Evolutionary conservation across 2,888 invertebrate species (phyloP).

Genomic region (Apoderus coryli): DNA sequence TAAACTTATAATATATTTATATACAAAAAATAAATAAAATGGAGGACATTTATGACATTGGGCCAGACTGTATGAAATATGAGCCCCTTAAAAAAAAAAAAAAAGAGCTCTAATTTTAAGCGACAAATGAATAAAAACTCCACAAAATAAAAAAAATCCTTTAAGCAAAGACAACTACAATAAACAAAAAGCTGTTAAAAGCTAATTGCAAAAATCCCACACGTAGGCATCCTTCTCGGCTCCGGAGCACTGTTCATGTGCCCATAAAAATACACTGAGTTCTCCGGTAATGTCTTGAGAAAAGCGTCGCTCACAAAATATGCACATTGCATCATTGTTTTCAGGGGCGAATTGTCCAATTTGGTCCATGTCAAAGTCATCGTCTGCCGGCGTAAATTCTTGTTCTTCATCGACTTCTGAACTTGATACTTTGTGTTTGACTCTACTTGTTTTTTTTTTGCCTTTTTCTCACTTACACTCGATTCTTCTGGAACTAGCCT

Average conservation of each 20-base stretch:
- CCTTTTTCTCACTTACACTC: conserved; percentile 3
- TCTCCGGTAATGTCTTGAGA: conserved; percentile 12
- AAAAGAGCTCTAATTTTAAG: too few species aligned
- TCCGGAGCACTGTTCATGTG: conserved; percentile 14
- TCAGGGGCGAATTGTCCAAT: conserved; percentile 9
- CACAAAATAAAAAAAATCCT: neutral
- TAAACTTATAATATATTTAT: too few species aligned
- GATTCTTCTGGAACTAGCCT: too few species aligned
- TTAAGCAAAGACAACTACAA: neutral
- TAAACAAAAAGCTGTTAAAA: neutral
- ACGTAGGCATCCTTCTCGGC: conserved; percentile 13
- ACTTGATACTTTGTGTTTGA: conserved; percentile 20
- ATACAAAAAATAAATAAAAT: neutral
- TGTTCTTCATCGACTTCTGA: conserved; percentile 19
- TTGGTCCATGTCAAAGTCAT: conserved; percentile 6
- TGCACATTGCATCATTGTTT: conserved; percentile 11
- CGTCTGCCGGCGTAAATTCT: conserved; percentile 6
- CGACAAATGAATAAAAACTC: too few species aligned
- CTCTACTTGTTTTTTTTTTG: conserved; percentile 1
- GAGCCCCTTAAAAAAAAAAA: conserved; percentile 1
- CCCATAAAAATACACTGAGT: conserved; percentile 9
- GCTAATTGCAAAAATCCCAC: conserved; percentile 14
- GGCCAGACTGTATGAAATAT: conserved; percentile 3
- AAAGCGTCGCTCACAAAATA: conserved; percentile 11
- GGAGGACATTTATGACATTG: neutral